Conservation (phyloP, 2,888 invertebrate genomes). For the Chymomyza caudatula region DNA sequence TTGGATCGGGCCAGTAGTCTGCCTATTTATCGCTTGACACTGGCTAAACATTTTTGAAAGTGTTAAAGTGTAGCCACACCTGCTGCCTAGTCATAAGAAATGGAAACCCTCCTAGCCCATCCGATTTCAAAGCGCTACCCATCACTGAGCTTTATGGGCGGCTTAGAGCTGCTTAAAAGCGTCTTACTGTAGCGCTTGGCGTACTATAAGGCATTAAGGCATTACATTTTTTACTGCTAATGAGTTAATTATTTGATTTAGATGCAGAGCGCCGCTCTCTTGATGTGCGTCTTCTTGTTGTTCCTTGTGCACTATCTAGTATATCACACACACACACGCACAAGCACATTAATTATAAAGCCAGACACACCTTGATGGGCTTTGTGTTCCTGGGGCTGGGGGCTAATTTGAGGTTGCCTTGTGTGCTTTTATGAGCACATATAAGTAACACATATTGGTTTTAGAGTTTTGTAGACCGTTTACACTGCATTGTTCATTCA, state of each 20-base stretch:
- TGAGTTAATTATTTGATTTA: slow-evolving; percentile 68
- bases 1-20: not conserved
- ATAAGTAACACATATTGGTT: not conserved
- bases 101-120: not conserved
- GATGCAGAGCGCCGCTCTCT: slow-evolving; percentile 24
- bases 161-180: not conserved
- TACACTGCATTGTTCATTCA: not conserved
- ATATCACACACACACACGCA: slow-evolving; percentile 5
- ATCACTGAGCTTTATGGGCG: slow-evolving; percentile 14
- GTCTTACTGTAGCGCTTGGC: no score
- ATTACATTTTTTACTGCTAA: slow-evolving; percentile 47
- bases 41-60: slow-evolving; percentile 36
- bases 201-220: not conserved
- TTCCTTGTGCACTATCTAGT: not conserved
- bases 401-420: not conserved
- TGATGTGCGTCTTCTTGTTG: not conserved
- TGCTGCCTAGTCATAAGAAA: not conserved
- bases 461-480: not conserved
- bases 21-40: slow-evolving; percentile 58
- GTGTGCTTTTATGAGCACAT: not conserved
- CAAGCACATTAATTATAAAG: slow-evolving; percentile 34
- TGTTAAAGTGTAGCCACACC: slow-evolving; percentile 36
- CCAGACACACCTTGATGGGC: not conserved
- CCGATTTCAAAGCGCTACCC: not conserved
- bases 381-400: not conserved